Evolutionary conservation across 1,140 invertebrate species (phyloP).

Genomic region (Drosophila gunungcola): DNA sequence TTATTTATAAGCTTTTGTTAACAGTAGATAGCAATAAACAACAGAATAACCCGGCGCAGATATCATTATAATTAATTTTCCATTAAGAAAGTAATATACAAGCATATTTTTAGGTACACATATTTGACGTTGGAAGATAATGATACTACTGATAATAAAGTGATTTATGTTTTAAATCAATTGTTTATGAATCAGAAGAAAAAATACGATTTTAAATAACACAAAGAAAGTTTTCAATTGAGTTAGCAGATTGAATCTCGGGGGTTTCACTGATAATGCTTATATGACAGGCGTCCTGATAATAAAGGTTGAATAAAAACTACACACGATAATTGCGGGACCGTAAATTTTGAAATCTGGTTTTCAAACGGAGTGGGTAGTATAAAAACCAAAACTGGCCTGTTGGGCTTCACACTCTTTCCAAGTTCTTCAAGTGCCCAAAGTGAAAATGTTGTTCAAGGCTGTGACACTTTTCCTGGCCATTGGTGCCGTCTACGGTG

Average conservation of each 20-base stretch:
- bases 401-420: neutral
- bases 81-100: too few relatives aligned
- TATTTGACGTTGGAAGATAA: too few relatives aligned
- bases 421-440: neutral
- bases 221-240: neutral
- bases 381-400: conserved; percentile 23
- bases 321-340: conserved; percentile 4
- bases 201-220: too few relatives aligned
- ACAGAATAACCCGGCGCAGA: too few relatives aligned
- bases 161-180: too few relatives aligned
- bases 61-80: too few relatives aligned
- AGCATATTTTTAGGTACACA: too few relatives aligned
- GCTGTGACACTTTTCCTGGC: conserved; percentile 17
- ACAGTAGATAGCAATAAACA: too few relatives aligned
- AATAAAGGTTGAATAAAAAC: neutral
- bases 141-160: too few relatives aligned
- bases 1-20: too few relatives aligned
- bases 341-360: conserved; percentile 14
- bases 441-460: conserved; percentile 22
- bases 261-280: conserved; percentile 2
- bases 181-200: too few relatives aligned
- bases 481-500: neutral
- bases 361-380: neutral
- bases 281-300: neutral
- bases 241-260: neutral